Evolutionary conservation across 2,113 vertebrate genomes (phyloP), one percentile per base, ranked within the genome.

Genomic region (Oostethus manadensis): DNA sequence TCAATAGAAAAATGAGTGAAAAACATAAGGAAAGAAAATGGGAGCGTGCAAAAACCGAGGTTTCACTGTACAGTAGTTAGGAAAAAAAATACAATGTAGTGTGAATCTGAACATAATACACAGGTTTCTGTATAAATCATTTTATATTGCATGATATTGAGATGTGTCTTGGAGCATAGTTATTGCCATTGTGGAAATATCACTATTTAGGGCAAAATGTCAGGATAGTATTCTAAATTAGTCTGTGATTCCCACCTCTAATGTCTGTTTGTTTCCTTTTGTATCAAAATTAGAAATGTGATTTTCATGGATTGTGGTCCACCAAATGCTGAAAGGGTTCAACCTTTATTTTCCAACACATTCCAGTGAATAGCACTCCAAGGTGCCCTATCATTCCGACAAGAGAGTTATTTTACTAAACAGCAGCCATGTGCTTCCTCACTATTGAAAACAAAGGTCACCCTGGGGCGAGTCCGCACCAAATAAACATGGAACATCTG

Each of bases 401-500:
- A 40, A 40, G 74, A 64, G 77, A 78, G 62, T 72, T 76, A 57
- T 76, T 80, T 68, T 51, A 72, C n/a, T 62, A 68, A 58, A 73
- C 51, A 61, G 33, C 64, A 66, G 63, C 47, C 45, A 46, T 78
- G 82, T 82, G 33, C 71, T 75, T 70, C 64, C 46, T 63, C 51
- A 46, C 53, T 55, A 66, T 62, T 79, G 63, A 64, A 66, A 74
- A 53, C 44, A 70, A 47, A 69, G 55, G 74, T 76, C 61, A 82
- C 63, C 50, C 56, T 51, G 0, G 64, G 73, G 54, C 53, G 68
- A 47, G 40, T 67, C 26, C 46, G 40, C 64, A 63, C 54, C 62
- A 65, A 60, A 74, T 66, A 76, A 74, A 76, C 64, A 62, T 66
- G 62, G 51, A 69, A 71, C 69, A 75, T 82, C 73, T 80, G 81